phyloP scores from a whole-genome alignment of 2,113 vertebrate species.

The Clupea harengus region DNA sequence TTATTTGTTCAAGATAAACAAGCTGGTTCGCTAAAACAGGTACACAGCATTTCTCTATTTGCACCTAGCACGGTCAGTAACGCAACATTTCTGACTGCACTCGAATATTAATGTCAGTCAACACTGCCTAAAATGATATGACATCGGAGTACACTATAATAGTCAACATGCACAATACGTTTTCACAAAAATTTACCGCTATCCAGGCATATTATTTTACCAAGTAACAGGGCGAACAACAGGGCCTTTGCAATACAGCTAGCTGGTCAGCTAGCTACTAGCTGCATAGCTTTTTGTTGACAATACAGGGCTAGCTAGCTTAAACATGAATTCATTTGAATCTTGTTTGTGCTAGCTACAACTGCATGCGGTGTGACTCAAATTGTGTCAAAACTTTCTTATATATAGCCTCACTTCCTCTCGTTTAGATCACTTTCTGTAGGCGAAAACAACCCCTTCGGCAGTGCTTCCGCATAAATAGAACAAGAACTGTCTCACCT shows the following conservation, averaged over 20 bases:
- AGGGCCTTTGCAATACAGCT: background rate
- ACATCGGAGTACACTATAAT: background rate
- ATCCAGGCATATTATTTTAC: background rate
- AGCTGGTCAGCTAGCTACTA: conserved; percentile 1
- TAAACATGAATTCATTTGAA: background rate
- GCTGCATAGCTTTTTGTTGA: conserved; percentile 19
- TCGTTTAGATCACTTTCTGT: background rate
- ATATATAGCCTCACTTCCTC: background rate
- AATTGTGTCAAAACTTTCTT: background rate
- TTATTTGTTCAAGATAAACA: background rate
- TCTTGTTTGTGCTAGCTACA: background rate
- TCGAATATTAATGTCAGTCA: background rate
- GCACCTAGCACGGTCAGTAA: background rate
- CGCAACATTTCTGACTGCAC: background rate
- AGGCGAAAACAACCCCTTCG: background rate
- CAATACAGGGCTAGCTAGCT: background rate
- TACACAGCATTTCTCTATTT: background rate
- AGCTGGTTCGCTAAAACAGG: background rate
- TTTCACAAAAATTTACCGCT: background rate
- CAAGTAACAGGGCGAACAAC: background rate
- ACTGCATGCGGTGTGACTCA: background rate
- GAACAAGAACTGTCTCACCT: conserved; percentile 56
- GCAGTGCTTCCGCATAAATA: background rate
- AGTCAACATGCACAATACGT: background rate
- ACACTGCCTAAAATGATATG: background rate